Evolutionary conservation across 2,113 vertebrate species (phyloP).

Genomic region (Sialia sialis): DNA sequence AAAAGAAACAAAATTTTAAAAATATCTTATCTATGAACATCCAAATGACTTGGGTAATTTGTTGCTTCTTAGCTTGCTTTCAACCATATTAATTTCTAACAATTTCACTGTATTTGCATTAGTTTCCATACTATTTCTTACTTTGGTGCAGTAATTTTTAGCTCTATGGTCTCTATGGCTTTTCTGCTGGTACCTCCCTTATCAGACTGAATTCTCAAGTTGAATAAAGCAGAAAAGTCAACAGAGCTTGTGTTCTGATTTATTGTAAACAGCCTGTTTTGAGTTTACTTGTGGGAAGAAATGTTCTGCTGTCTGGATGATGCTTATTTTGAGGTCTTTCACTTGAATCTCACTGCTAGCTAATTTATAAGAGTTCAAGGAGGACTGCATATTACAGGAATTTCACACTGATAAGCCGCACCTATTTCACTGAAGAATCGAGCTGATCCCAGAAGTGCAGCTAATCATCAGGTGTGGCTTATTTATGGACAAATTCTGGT

Average conservation of each 20-base stretch:
- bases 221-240: background rate
- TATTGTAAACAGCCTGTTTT: background rate
- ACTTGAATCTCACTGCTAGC: background rate
- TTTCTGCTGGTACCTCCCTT: background rate
- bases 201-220: background rate
- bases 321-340: background rate
- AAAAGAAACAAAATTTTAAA: background rate
- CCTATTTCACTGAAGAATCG: no score
- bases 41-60: background rate
- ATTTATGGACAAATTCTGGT: no score
- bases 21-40: background rate
- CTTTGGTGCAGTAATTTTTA: background rate
- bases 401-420: no score
- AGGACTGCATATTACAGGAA: background rate
- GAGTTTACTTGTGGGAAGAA: background rate
- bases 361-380: background rate
- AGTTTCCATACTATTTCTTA: background rate
- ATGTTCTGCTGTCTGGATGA: background rate
- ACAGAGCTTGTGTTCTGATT: background rate
- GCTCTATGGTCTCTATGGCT: background rate
- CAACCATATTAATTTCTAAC: background rate
- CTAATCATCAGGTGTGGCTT: no score
- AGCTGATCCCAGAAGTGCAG: no score
- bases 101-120: background rate
- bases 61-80: background rate